Evolutionary conservation across 2,888 invertebrate species (phyloP), one percentile per base, ranked within the genome.

Genomic region (Mechanitis messenoides): DNA sequence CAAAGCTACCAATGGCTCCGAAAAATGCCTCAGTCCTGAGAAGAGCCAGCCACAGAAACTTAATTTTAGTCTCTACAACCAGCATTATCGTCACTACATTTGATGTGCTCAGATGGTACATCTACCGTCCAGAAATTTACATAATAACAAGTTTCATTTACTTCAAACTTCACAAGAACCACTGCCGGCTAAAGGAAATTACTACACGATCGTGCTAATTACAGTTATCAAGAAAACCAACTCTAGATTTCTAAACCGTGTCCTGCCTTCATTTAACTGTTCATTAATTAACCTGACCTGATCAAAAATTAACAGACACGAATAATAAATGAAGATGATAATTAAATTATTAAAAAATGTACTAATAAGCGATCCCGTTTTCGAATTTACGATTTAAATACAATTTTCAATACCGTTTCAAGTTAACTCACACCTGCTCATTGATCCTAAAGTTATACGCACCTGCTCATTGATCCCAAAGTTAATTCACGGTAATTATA

Each of bases 141-240:
- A 66, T 66, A 69, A 65, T 65, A 57, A 62, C 67, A 61, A 58
- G 62, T 54, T 63, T 50, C 53, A 62, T 64, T 63, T 61, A 56
- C 60, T 58, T 62, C 50, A 61, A 60, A 63, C 57, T 63, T 55
- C 53, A 53, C 33, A 55, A 61, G 33, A 57, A 65, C 60, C 53
- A 59, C 64, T 65, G 65, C 62, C 58, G 62, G 67, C 72, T 74
- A 75, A 76, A 74, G 78, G 75, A 81, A 81, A 80, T 80, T 78
- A 74, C 74, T 71, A 75, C 76, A 74, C 74, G 72, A 77, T 74
- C 75, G 72, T 76, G 68, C 72, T 78, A 78, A 81, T 82, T 78
- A 78, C 72, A 69, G 71, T 58, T 65, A 68, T 74, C 71, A 71
- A 73, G 72, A 70, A 69, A 74, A 74, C 69, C 68, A 57, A 65